phyloP scores from a whole-genome alignment of 2,113 vertebrate genomes.

The Engraulis encrasicolus region DNA sequence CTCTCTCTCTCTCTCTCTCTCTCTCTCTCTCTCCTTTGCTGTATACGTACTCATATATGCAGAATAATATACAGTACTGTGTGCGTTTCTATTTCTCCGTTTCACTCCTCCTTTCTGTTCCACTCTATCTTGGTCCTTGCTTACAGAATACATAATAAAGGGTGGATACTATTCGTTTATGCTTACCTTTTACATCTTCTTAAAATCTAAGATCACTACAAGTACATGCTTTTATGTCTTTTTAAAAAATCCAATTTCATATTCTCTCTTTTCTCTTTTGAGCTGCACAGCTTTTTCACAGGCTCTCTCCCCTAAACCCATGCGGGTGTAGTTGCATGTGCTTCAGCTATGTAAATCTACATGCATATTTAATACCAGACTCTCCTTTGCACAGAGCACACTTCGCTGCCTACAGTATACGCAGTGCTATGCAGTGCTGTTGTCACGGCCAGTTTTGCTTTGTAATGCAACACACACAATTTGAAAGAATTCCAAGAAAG shows the following conservation, averaged over 20 bases:
- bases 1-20: background rate
- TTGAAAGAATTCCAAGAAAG: background rate
- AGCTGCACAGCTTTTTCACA: background rate
- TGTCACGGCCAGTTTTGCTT: background rate
- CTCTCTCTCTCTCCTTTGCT: background rate
- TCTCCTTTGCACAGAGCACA: background rate
- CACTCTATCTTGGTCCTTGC: slow-evolving; percentile 59
- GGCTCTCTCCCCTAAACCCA: background rate
- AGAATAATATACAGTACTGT: no score
- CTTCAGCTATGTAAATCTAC: background rate
- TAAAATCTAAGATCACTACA: no score
- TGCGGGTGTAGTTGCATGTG: background rate
- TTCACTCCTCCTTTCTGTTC: background rate
- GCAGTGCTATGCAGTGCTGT: background rate
- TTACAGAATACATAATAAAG: background rate
- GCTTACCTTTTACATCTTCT: no score
- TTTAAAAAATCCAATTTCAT: background rate
- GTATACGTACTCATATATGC: no score
- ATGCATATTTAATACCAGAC: background rate
- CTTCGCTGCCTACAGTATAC: background rate
- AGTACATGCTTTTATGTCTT: background rate
- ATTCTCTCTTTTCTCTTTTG: background rate
- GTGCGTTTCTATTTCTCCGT: background rate
- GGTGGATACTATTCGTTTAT: background rate
- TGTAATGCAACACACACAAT: background rate